These are phyloP conservation scores for Bubo scandiacus DNA, from an alignment of 2,113 vertebrate genomes.

Conservation along the genomic window DNA sequence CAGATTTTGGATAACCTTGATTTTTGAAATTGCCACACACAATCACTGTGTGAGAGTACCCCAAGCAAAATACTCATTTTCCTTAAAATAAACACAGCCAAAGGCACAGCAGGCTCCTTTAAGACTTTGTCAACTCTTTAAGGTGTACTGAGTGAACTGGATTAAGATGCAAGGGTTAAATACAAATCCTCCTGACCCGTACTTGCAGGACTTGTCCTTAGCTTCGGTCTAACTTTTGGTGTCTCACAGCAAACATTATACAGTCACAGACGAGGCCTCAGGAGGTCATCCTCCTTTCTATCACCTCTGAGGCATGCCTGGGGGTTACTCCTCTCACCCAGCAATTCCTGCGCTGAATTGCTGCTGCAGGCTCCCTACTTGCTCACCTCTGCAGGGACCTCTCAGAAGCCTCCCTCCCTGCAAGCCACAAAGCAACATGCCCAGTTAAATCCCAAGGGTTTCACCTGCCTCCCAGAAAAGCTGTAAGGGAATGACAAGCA, in stretches of 20 bases:
- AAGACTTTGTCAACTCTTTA: neutral
- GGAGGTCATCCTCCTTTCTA: neutral
- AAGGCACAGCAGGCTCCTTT: neutral
- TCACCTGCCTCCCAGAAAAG: neutral
- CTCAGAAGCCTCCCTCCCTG: neutral
- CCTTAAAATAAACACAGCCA: neutral
- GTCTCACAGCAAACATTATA: neutral
- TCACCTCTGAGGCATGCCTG: neutral
- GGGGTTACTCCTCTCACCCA: neutral
- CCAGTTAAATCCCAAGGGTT: neutral
- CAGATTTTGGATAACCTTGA: neutral
- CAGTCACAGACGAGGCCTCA: neutral
- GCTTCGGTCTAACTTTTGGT: neutral
- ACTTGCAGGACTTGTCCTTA: neutral
- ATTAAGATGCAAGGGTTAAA: neutral
- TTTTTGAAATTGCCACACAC: neutral
- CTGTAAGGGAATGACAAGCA: neutral
- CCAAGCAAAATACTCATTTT: neutral
- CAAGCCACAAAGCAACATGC: neutral
- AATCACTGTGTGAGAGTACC: neutral
- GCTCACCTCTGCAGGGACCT: neutral
- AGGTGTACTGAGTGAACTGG: neutral
- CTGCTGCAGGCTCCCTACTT: neutral
- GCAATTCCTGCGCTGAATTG: neutral
- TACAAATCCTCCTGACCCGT: neutral